Evolutionary conservation across 2,113 vertebrate species (phyloP), one percentile per base, ranked within the genome.

Genomic region (Gymnocephalus cernua): DNA sequence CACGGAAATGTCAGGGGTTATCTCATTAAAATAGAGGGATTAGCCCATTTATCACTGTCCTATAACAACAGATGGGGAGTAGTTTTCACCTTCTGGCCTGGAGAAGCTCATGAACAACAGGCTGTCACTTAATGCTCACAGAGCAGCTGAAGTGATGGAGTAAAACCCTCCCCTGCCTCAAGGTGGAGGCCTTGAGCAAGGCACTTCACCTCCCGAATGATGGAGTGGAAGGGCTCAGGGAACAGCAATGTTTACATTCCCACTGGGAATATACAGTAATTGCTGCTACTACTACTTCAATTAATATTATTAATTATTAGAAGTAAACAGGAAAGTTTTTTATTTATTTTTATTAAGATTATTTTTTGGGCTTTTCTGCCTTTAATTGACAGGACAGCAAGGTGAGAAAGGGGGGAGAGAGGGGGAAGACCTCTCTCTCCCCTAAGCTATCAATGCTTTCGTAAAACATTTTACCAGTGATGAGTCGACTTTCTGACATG

Each of bases 181-280:
- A 74, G 84, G 70, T 48, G 84, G 84, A 69, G 80, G 71, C 74
- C 41, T 48, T 35, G 86, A 89, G 82, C 70, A 88, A 77, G n/a
- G 47, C 47, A 53, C 59, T 41, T 61, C 2, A 50, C 58, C 53
- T 25, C 38, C 10, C 2, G 11, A 41, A 41, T 41, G 38, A 11
- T 41, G 38, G 38, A 11, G 38, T 41, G 10, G 38, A 41, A 11
- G 10, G 38, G 38, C 38, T 41, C 3, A 29, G 54, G 23, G n/a
- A 13, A 13, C 4, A 25, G 53, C 50, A n/a, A 64, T n/a, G 50
- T 78, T 75, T 47, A 67, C 35, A 58, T 32, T 64, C 32, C 27
- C 57, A 38, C 13, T 29, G 48, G 21, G 66, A 14, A 57, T 18
- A 48, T 19, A n/a, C n/a, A n/a, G n/a, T n/a, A 15, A 72, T 11